Conservation (phyloP, 2,888 invertebrate genomes). For the Endotricha flammealis region DNA sequence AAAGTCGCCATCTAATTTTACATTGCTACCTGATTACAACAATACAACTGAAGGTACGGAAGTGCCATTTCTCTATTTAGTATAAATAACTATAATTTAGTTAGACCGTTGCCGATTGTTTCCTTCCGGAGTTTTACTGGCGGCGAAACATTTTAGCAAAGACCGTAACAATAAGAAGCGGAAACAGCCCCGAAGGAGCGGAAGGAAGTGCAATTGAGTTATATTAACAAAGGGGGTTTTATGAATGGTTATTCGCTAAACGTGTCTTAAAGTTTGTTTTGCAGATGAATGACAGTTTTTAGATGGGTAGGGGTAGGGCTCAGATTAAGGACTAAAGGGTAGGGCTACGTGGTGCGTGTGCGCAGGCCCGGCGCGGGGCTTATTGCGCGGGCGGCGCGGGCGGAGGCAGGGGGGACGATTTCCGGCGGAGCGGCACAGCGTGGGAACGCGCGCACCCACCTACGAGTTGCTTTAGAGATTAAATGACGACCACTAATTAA, state of each 20-base stretch:
- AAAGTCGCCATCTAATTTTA: too few species aligned
- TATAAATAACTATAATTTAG: conserved; percentile 9
- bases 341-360: conserved; percentile 69
- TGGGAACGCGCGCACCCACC: conserved; percentile 70
- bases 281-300: conserved; percentile 59
- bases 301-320: conserved; percentile 50
- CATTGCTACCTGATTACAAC: too few species aligned
- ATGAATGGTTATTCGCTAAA: conserved; percentile 60
- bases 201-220: conserved; percentile 59
- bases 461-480: conserved; percentile 63
- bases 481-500: conserved; percentile 73
- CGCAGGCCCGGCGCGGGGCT: conserved; percentile 61
- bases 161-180: conserved; percentile 13
- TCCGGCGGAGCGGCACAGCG: conserved; percentile 72
- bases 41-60: too few species aligned
- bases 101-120: conserved; percentile 17
- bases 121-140: conserved; percentile 19
- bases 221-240: conserved; percentile 43
- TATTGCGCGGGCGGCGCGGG: conserved; percentile 39
- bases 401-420: conserved; percentile 40
- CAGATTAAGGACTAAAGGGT: too few species aligned
- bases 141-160: conserved; percentile 7
- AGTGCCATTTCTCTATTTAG: neutral
- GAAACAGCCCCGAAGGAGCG: conserved; percentile 29
- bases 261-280: conserved; percentile 56